Evolutionary conservation across 2,888 invertebrate genomes (phyloP).

Genomic region (Platypus cylindrus): DNA sequence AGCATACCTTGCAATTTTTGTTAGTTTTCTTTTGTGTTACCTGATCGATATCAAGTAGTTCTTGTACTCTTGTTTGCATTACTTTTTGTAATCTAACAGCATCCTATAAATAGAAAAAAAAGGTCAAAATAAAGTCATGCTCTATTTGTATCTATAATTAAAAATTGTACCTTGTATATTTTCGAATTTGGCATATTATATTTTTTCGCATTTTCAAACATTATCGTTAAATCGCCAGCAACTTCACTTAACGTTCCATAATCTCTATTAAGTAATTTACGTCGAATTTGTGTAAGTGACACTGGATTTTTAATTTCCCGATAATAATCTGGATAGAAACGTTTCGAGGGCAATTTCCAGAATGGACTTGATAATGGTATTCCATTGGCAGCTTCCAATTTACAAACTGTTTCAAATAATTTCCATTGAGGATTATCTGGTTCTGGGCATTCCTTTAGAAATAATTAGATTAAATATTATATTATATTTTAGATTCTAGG

Average conservation of each 20-base stretch:
- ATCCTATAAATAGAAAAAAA: conserved; percentile 38
- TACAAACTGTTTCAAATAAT: conserved; percentile 71
- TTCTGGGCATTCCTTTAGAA: conserved; percentile 17
- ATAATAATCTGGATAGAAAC: conserved; percentile 95
- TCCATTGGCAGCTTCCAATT: conserved; percentile 51
- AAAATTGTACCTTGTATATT: conserved; percentile 54
- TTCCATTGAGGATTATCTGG: conserved; percentile 80
- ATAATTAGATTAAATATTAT: background rate
- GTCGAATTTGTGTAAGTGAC: conserved; percentile 81
- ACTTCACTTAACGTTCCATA: conserved; percentile 81
- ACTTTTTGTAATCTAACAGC: conserved; percentile 60
- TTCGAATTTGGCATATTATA: conserved; percentile 73
- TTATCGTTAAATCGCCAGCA: conserved; percentile 86
- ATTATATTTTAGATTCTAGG: too few species aligned
- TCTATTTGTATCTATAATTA: background rate
- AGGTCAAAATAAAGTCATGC: background rate
- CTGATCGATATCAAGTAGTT: conserved; percentile 51
- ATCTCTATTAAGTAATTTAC: conserved; percentile 66
- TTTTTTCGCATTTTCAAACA: conserved; percentile 93
- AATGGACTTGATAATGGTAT: conserved; percentile 81
- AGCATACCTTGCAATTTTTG: conserved; percentile 30
- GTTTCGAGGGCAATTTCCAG: conserved; percentile 79
- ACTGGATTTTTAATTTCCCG: conserved; percentile 93
- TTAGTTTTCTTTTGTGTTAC: conserved; percentile 38
- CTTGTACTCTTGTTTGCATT: conserved; percentile 58